Evolutionary conservation across 2,888 invertebrate species (phyloP).

Genomic region (Vannuccia rotundouncinata): DNA sequence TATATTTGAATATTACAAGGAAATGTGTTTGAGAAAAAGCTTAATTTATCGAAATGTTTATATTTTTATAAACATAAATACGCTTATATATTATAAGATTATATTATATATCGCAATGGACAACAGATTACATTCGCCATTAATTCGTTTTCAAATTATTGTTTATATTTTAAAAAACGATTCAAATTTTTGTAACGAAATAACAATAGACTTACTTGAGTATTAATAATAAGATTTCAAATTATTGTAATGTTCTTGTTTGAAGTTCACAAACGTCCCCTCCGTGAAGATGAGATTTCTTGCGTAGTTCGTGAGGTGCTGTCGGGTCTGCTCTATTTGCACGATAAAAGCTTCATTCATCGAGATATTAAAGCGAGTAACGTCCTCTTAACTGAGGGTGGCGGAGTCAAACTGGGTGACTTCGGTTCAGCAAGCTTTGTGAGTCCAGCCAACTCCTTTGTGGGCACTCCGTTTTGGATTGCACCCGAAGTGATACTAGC

Average conservation of each 20-base stretch:
- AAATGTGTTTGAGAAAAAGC: too few relatives aligned
- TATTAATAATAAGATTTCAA: too few relatives aligned
- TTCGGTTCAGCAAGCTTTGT: constrained; percentile 95
- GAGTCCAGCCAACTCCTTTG: constrained; percentile 97
- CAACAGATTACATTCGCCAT: too few relatives aligned
- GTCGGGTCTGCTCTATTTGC: constrained; percentile 83
- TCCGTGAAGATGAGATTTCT: constrained; percentile 88
- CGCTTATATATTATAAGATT: too few relatives aligned
- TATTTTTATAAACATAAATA: too few relatives aligned
- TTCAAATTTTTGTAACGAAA: too few relatives aligned
- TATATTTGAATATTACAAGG: too few relatives aligned
- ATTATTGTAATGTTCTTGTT: neutral
- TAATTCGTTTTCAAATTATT: too few relatives aligned
- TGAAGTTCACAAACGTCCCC: constrained; percentile 83
- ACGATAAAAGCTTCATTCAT: constrained; percentile 71
- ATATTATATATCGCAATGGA: too few relatives aligned
- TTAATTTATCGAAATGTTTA: too few relatives aligned
- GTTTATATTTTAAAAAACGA: too few relatives aligned
- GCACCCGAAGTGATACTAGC: constrained; percentile 98
- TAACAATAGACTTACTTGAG: too few relatives aligned
- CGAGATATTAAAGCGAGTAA: constrained; percentile 98
- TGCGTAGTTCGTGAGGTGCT: constrained; percentile 93
- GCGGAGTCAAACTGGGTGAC: constrained; percentile 88
- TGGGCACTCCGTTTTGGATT: constrained; percentile 72
- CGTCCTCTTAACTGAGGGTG: constrained; percentile 90